A percentile compares a stretch with the other conserved stretches of the same genome.
Conservation (phyloP, 1,140 invertebrate species). For the Diorhabda carinulata region DNA sequence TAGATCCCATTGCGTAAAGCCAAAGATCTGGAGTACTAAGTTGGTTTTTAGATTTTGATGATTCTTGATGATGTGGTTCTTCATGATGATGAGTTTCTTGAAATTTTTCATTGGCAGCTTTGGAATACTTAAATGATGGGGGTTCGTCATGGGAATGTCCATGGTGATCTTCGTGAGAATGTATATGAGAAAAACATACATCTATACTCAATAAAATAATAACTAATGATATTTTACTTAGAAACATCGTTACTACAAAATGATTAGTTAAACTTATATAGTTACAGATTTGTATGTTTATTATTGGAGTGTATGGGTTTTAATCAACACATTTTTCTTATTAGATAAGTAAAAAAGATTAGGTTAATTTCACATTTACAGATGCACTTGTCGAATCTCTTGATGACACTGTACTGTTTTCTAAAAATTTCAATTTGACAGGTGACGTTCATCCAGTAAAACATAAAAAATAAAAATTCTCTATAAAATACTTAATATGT, state of each 20-base stretch:
- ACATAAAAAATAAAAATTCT: too few relatives aligned
- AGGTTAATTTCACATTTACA: too few relatives aligned
- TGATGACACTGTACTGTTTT: too few relatives aligned
- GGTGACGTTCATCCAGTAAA: too few relatives aligned
- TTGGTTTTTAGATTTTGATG: conserved; percentile 22
- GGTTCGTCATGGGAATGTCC: conserved; percentile 51
- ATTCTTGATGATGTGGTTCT: conserved; percentile 43
- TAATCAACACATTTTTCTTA: too few relatives aligned
- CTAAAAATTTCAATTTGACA: too few relatives aligned
- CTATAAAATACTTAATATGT: too few relatives aligned
- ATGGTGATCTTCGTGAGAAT: conserved; percentile 34
- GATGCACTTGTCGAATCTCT: too few relatives aligned
- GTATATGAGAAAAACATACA: conserved; percentile 11
- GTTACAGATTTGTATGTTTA: background rate
- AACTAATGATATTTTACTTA: background rate
- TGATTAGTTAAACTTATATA: too few relatives aligned
- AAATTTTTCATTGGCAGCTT: conserved; percentile 61
- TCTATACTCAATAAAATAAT: conserved; percentile 3
- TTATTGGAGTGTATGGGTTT: background rate
- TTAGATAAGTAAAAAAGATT: too few relatives aligned
- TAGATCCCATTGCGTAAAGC: conserved; percentile 81
- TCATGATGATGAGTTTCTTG: conserved; percentile 40
- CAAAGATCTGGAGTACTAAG: conserved; percentile 57
- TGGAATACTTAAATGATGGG: conserved; percentile 72
- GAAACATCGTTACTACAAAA: background rate